Evolutionary conservation across 2,113 vertebrate genomes (phyloP), one percentile per base, ranked within the genome.

Genomic region (Vanacampus margaritifer): DNA sequence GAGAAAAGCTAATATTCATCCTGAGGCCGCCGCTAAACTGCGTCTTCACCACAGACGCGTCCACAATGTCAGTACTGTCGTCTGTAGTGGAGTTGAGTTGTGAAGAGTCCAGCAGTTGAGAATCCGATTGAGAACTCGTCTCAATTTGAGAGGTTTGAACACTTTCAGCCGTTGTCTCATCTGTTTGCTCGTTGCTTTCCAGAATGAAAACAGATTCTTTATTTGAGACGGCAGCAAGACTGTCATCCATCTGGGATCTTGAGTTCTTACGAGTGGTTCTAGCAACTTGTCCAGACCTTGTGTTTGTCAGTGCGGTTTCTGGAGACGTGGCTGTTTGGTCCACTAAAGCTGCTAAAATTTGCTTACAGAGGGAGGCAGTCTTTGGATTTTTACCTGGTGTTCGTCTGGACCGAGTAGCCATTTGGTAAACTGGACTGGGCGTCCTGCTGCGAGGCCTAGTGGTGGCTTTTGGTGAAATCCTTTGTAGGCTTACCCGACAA

Each of bases 361-460:
- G 14, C 19, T 74, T 56, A 53, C 26, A 32, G 17, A 53, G 60
- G 13, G 74, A 64, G 13, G 53, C 16, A 14, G 35, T 1, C 5
- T 36, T 35, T 19, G 37, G 59, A 45, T 48, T 62, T 82, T 86
- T 87, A 36, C 50, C 37, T 16, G 86, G 86, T 28, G 88, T 90
- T 59, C 72, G 71, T 61, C 76, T 82, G 56, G 87, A 90, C 26
- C 83, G 79, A 35, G 85, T 90, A 2, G 26, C 53, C 77, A 87
- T 90, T 51, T 65, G 69, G n/a, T 72, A 68, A 64, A 56, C 12
- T 13, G 79, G 71, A 62, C 73, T 79, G 0, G 79, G 83, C 8
- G 39, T 86, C 74, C 69, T 80, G 6, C 11, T 61, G 37, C 66
- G 73, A 59, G 61, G 72, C 75, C n/a, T 65, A 11, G 56, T 66